Evolutionary conservation across 2,113 vertebrate genomes (phyloP).

Genomic region (Psittacula cyanocephala): DNA sequence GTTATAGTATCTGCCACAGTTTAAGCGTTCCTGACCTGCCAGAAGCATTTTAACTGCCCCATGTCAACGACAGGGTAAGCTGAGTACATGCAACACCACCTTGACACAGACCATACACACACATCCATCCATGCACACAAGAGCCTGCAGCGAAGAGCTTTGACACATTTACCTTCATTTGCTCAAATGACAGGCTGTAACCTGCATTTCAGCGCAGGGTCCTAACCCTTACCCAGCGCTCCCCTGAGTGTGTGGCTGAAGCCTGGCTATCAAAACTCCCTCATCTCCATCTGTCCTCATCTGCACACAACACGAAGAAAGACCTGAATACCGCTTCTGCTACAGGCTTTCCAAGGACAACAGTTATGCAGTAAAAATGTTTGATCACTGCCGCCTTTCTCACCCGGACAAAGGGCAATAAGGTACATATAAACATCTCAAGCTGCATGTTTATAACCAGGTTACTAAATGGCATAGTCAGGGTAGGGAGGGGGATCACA

Average conservation of each 20-base stretch:
- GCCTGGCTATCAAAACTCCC: neutral
- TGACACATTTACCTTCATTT: neutral
- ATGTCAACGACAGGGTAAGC: neutral
- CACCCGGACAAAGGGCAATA: neutral
- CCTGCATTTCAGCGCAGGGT: neutral
- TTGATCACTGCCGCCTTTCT: neutral
- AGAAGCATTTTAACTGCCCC: neutral
- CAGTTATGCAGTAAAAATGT: neutral
- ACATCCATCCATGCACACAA: neutral
- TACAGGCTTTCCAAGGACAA: neutral
- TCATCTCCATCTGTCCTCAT: neutral
- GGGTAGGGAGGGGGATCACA: neutral
- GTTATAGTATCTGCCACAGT: neutral
- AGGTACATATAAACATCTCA: neutral
- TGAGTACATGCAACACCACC: fast-evolving
- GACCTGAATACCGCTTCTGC: neutral
- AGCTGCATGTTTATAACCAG: neutral
- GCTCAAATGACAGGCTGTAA: neutral
- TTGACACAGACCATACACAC: fast-evolving
- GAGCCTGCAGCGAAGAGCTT: neutral
- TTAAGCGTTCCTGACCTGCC: neutral
- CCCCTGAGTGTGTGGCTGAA: neutral
- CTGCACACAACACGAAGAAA: neutral
- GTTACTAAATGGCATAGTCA: neutral
- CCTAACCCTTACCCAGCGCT: neutral